phyloP scores from a whole-genome alignment of 1,140 invertebrate species.

The Sinonovacula constricta region DNA sequence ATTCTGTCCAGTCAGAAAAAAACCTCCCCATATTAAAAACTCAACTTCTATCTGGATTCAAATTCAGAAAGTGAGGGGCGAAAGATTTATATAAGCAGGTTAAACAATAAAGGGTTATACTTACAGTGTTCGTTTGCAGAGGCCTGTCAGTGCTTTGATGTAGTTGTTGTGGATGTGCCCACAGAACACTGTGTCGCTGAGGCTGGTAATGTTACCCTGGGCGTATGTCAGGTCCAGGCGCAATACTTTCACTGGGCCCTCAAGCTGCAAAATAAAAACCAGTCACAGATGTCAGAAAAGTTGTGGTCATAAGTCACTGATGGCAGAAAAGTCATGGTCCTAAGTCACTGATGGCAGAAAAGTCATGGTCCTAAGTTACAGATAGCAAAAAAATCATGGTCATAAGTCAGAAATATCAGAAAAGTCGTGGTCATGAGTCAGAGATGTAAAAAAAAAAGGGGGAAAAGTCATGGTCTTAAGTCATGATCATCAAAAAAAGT shows the following conservation, averaged over 20 bases:
- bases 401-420: too few species aligned
- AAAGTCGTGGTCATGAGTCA: too few species aligned
- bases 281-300: too few species aligned
- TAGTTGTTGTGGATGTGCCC: conserved; percentile 64
- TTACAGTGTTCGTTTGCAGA: conserved; percentile 66
- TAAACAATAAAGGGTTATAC: conserved; percentile 39
- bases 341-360: too few species aligned
- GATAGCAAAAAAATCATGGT: too few species aligned
- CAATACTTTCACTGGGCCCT: conserved; percentile 49
- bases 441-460: too few species aligned
- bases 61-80: not conserved
- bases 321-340: too few species aligned
- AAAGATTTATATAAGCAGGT: not conserved
- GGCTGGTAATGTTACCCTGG: conserved; percentile 62
- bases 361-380: too few species aligned
- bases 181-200: conserved; percentile 61
- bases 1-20: not conserved
- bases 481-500: too few species aligned
- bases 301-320: too few species aligned
- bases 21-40: not conserved
- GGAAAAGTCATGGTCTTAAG: too few species aligned
- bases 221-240: conserved; percentile 60
- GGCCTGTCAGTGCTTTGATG: conserved; percentile 54
- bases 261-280: conserved; percentile 55
- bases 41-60: not conserved